Evolutionary conservation across 2,113 vertebrate genomes (phyloP).

Genomic region (Meleagris gallopavo): DNA sequence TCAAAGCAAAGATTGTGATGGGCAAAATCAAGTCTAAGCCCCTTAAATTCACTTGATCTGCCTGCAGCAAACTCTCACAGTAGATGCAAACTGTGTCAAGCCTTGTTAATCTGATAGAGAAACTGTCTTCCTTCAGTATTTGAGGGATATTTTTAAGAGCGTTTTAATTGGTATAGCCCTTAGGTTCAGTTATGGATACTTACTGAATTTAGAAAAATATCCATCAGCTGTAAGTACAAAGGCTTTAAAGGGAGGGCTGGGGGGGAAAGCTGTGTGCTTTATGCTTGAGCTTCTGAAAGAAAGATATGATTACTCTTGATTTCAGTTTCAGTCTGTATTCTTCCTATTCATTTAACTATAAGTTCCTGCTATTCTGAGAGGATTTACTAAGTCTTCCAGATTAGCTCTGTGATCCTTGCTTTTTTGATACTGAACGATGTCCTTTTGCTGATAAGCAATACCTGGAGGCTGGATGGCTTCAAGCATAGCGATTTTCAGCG

Average conservation of each 20-base stretch:
- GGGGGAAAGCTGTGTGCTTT: background rate
- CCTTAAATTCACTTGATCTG: background rate
- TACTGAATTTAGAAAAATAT: background rate
- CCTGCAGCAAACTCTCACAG: background rate
- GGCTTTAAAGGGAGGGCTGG: too few relatives aligned
- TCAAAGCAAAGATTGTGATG: background rate
- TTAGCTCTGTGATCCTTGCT: background rate
- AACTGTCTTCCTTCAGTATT: background rate
- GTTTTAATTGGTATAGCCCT: background rate
- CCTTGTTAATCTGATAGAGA: background rate
- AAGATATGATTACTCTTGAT: background rate
- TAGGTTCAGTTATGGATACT: background rate
- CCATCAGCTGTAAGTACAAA: background rate
- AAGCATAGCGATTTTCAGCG: background rate
- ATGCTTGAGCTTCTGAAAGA: background rate
- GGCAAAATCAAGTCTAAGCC: background rate
- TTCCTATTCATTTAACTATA: background rate
- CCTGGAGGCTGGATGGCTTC: background rate
- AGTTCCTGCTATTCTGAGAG: background rate
- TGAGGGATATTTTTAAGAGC: background rate
- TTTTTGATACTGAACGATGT: background rate
- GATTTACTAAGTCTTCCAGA: accelerated
- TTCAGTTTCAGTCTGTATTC: background rate
- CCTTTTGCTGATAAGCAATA: background rate
- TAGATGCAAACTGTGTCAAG: background rate